phyloP scores from a whole-genome alignment of 2,797 vertebrate species.

The Streptopelia turtur region DNA sequence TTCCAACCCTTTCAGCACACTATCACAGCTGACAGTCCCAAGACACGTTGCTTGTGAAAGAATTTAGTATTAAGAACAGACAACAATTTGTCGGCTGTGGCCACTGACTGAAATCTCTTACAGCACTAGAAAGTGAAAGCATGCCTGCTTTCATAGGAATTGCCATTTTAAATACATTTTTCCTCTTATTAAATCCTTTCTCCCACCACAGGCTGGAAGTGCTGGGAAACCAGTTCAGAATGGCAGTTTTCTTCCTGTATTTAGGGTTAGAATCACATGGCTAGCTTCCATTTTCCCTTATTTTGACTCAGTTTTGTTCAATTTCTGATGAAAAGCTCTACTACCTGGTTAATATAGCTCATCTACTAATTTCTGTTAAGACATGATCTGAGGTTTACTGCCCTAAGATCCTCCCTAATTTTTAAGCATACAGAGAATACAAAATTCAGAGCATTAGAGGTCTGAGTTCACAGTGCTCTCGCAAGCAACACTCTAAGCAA shows the following conservation, averaged over 20 bases:
- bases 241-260: not conserved
- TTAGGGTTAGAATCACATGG: not conserved
- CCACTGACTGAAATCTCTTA: not conserved
- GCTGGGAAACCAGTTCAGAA: not conserved
- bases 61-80: not conserved
- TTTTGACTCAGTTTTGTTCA: not conserved
- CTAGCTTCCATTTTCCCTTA: not conserved
- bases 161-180: not conserved
- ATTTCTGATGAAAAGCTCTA: not conserved
- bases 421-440: not conserved
- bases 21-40: not conserved
- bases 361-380: not conserved
- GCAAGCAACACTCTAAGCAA: not conserved
- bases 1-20: not conserved
- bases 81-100: not conserved
- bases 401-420: not conserved
- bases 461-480: not conserved
- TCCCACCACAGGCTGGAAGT: not conserved
- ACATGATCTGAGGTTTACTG: not conserved
- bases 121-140: not conserved
- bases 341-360: not conserved
- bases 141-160: not conserved
- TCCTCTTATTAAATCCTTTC: not conserved
- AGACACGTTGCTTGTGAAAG: not conserved
- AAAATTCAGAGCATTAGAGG: not conserved